A percentile compares a stretch with the other conserved stretches of the same genome.
phyloP scores from a whole-genome alignment of 2,888 invertebrate species.

The Acleris emargana region DNA sequence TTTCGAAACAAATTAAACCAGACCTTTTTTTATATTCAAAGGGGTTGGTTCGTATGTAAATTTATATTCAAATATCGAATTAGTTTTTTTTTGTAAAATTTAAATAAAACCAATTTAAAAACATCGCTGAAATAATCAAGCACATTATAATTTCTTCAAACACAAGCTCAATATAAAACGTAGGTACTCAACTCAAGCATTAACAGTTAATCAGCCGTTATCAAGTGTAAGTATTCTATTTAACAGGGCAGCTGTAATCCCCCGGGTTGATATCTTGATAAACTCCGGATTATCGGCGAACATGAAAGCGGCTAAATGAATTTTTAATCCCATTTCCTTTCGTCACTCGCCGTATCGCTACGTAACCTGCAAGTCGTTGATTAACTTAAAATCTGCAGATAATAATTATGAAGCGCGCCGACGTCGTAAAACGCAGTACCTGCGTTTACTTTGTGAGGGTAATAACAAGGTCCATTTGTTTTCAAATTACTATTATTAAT shows the following conservation, averaged over 20 bases:
- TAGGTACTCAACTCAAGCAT: slow-evolving; percentile 47
- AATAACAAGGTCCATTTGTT: slow-evolving; percentile 15
- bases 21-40: too few relatives aligned
- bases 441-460: slow-evolving; percentile 23
- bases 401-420: slow-evolving; percentile 51
- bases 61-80: too few relatives aligned
- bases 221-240: slow-evolving; percentile 70
- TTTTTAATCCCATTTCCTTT: slow-evolving; percentile 79
- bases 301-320: slow-evolving; percentile 81
- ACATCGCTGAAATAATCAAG: not conserved
- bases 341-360: slow-evolving; percentile 67
- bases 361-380: slow-evolving; percentile 60
- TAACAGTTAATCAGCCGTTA: slow-evolving; percentile 72
- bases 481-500: slow-evolving; percentile 8
- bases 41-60: too few relatives aligned
- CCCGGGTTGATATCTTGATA: slow-evolving; percentile 81
- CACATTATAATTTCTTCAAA: slow-evolving; percentile 18
- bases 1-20: too few relatives aligned
- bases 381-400: slow-evolving; percentile 39
- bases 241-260: slow-evolving; percentile 78
- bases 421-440: slow-evolving; percentile 24
- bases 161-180: slow-evolving; percentile 23
- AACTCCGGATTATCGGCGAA: slow-evolving; percentile 79
- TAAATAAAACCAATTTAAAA: not conserved
- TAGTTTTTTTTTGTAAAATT: too few relatives aligned